A percentile compares a stretch with the other conserved stretches of the same genome.
Evolutionary conservation across 2,888 invertebrate species (phyloP).

Genomic region (Pimpla rufipes): DNA sequence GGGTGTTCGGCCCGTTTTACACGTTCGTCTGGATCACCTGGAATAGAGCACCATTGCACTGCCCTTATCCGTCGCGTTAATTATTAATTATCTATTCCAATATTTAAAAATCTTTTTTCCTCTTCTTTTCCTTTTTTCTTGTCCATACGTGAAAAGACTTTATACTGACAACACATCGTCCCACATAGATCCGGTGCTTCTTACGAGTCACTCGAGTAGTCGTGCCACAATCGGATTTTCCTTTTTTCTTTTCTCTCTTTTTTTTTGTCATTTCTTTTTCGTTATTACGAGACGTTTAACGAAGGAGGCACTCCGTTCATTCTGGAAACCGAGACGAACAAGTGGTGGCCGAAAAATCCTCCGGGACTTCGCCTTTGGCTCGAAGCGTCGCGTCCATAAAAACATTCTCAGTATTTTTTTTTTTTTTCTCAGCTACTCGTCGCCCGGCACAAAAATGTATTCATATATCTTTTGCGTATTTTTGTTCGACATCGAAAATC

Average conservation of each 20-base stretch:
- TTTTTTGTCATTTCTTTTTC: background rate
- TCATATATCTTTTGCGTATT: constrained; percentile 30
- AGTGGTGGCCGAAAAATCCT: constrained; percentile 34
- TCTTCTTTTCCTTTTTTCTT: constrained; percentile 13
- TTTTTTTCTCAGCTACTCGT: constrained; percentile 24
- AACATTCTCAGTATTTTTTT: constrained; percentile 2
- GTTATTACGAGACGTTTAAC: constrained; percentile 25
- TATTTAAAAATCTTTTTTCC: constrained; percentile 47
- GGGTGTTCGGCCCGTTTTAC: background rate
- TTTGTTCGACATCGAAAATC: constrained; percentile 54
- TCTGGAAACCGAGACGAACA: constrained; percentile 37
- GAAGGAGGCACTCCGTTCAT: constrained; percentile 46
- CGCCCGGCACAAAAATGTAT: constrained; percentile 20
- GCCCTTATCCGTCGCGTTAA: constrained; percentile 61
- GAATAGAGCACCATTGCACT: constrained; percentile 66
- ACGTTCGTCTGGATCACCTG: constrained; percentile 45
- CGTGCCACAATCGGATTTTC: background rate
- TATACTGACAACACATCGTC: constrained; percentile 26
- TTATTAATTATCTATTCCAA: constrained; percentile 62
- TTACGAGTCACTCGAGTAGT: background rate
- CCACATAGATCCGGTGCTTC: constrained; percentile 9
- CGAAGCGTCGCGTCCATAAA: constrained; percentile 15
- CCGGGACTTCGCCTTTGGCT: constrained; percentile 1
- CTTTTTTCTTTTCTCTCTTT: background rate
- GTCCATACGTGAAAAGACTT: constrained; percentile 27